Conservation (phyloP, 2,113 vertebrate genomes). For the Chionomys nivalis region DNA sequence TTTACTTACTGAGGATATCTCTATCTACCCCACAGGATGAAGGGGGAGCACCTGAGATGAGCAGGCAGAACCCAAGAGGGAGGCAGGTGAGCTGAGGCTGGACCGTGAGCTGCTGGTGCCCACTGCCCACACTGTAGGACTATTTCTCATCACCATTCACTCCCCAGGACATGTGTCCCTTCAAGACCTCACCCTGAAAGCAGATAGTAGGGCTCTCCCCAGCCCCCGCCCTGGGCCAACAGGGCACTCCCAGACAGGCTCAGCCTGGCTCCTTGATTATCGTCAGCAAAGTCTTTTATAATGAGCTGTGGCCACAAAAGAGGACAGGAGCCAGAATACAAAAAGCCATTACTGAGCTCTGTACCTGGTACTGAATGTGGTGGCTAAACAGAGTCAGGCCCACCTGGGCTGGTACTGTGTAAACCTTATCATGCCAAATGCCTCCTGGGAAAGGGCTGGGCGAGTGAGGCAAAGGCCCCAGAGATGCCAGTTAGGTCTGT, state of each 20-base stretch:
- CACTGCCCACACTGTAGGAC: neutral
- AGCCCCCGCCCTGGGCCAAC: constrained; percentile 58
- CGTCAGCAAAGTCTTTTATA: neutral
- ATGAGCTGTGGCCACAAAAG: neutral
- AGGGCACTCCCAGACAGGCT: constrained; percentile 46
- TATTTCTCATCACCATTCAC: neutral
- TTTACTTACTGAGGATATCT: neutral
- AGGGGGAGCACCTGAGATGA: neutral
- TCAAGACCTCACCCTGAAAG: constrained; percentile 27
- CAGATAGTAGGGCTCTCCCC: constrained; percentile 38
- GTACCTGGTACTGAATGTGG: constrained; percentile 52
- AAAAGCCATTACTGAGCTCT: neutral
- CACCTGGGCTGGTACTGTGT: neutral
- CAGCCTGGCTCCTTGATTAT: constrained; percentile 22
- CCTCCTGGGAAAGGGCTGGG: neutral
- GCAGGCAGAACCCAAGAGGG: neutral
- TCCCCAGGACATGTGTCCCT: neutral
- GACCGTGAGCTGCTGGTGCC: neutral
- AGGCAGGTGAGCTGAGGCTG: neutral
- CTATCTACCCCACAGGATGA: neutral
- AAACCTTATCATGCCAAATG: constrained; percentile 46
- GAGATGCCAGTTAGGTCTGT: neutral
- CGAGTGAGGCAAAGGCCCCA: constrained; percentile 14
- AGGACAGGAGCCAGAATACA: neutral
- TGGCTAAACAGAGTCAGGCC: constrained; percentile 18